These are phyloP conservation scores for Neolamprologus sp. DNA, from an alignment of 2,113 vertebrate species.

Conservation along the genomic window DNA sequence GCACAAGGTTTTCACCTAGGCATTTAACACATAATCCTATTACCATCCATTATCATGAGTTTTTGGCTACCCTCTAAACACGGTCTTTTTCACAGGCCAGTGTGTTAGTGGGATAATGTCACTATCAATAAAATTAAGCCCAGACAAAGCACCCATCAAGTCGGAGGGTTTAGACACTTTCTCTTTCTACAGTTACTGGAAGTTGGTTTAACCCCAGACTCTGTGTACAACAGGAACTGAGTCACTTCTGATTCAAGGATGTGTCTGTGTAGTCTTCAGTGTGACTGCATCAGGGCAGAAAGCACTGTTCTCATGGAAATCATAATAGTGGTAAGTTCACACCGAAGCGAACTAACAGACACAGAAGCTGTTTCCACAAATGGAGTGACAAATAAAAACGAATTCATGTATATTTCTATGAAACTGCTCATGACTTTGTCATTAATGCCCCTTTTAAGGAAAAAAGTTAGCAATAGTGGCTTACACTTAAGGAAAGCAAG, in stretches of 20 bases:
- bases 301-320: neutral
- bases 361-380: neutral
- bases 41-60: neutral
- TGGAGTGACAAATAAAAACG: fast-evolving
- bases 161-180: neutral
- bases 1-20: neutral
- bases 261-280: neutral
- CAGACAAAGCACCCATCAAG: neutral
- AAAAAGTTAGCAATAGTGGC: neutral
- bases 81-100: neutral
- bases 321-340: neutral
- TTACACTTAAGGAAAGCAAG: neutral
- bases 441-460: neutral
- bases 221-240: neutral
- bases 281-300: neutral
- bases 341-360: neutral
- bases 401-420: neutral
- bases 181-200: constrained; percentile 12
- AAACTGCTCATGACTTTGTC: neutral
- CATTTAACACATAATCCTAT: constrained; percentile 34
- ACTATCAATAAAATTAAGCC: constrained; percentile 21
- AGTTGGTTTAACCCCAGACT: constrained; percentile 4
- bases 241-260: neutral
- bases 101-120: neutral
- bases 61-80: neutral